These are phyloP conservation scores for Girardia tigrina DNA, from an alignment of 2,888 invertebrate genomes.

Conservation along the genomic window DNA sequence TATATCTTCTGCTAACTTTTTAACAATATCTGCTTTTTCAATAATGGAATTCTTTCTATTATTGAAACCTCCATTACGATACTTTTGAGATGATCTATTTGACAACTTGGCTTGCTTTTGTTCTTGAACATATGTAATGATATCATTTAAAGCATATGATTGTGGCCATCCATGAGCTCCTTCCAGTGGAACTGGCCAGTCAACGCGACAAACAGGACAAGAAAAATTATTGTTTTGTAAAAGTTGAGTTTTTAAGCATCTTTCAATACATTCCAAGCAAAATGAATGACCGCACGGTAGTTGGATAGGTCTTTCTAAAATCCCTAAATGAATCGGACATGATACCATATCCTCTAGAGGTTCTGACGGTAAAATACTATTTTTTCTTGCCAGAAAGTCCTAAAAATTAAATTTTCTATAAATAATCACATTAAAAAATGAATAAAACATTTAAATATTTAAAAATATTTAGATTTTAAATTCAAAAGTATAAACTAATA, in stretches of 20 bases:
- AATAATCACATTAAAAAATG: not conserved
- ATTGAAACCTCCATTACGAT: not conserved
- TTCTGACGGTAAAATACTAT: constrained; percentile 20
- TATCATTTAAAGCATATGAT: constrained; percentile 18
- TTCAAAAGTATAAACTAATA: not conserved
- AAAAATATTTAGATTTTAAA: not conserved
- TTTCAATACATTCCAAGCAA: constrained; percentile 15
- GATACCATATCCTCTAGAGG: constrained; percentile 29
- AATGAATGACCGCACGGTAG: constrained; percentile 28
- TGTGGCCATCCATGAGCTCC: constrained; percentile 24
- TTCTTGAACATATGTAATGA: constrained; percentile 27
- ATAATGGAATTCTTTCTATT: constrained; percentile 18
- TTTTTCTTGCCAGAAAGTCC: not conserved
- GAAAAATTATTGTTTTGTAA: not conserved
- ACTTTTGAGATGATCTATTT: not conserved
- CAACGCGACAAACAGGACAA: constrained; percentile 26
- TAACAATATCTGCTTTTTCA: constrained; percentile 25
- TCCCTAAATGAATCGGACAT: constrained; percentile 29
- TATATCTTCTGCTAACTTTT: constrained; percentile 26
- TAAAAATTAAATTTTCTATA: not conserved
- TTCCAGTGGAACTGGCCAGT: constrained; percentile 21
- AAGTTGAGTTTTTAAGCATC: not conserved
- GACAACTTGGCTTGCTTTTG: not conserved
- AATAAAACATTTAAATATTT: not conserved
- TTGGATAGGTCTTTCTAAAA: constrained; percentile 21